Evolutionary conservation across 2,888 invertebrate species (phyloP).

Genomic region (Strigamia transsilvanica): DNA sequence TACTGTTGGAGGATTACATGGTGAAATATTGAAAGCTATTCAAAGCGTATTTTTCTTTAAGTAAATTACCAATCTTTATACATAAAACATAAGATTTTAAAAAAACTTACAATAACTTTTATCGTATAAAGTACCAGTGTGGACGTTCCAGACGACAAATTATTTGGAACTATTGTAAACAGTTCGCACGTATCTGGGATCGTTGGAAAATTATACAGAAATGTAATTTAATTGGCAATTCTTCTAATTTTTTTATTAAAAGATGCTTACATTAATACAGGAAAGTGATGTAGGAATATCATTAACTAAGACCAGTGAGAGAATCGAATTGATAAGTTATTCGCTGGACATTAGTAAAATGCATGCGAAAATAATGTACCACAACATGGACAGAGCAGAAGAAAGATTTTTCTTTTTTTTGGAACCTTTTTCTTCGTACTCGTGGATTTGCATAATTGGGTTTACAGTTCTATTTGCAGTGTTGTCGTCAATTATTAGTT

Average conservation of each 20-base stretch:
- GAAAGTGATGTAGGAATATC: not conserved
- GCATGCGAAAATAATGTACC: not conserved
- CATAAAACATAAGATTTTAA: not conserved
- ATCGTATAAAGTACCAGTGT: not conserved
- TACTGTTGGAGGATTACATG: not conserved
- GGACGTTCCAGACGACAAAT: not conserved
- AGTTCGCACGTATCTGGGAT: not conserved
- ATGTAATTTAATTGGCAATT: not conserved
- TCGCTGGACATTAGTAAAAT: not conserved
- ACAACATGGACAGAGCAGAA: not conserved
- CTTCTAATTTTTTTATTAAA: not conserved
- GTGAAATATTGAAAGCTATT: not conserved
- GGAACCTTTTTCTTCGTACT: not conserved
- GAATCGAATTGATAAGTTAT: not conserved
- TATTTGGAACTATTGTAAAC: not conserved
- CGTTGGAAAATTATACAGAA: not conserved
- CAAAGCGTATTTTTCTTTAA: not conserved
- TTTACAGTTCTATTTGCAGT: not conserved
- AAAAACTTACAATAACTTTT: not conserved
- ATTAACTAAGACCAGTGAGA: not conserved
- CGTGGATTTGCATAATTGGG: not conserved
- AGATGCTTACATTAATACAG: not conserved
- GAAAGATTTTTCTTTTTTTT: slow-evolving; percentile 6
- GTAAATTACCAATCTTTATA: not conserved
- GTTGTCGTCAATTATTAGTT: not conserved